Evolutionary conservation across 2,797 vertebrate species (phyloP).

Genomic region (Otolemur crassicaudatus): DNA sequence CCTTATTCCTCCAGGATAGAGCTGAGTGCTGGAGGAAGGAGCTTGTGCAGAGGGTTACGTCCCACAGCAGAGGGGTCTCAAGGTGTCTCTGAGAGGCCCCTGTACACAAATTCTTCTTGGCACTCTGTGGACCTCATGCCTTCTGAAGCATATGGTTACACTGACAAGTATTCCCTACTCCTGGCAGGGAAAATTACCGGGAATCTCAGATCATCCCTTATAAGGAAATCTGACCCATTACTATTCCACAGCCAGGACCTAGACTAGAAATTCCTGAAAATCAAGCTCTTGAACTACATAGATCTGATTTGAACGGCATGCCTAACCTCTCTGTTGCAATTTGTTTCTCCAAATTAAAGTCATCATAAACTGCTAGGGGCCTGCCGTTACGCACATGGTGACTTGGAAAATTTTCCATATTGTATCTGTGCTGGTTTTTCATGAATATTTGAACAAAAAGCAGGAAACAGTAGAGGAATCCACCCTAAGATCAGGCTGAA

Average conservation of each 20-base stretch:
- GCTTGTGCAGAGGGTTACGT: background rate
- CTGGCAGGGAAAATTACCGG: background rate
- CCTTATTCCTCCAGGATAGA: background rate
- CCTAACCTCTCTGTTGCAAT: constrained; percentile 13
- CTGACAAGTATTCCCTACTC: background rate
- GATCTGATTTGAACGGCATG: background rate
- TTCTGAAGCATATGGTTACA: background rate
- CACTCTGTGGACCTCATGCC: background rate
- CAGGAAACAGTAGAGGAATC: constrained; percentile 54
- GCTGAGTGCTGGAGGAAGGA: background rate
- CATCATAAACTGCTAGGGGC: constrained; percentile 41
- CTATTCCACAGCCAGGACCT: background rate
- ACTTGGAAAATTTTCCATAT: constrained; percentile 51
- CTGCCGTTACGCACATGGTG: constrained; percentile 31
- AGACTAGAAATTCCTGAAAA: background rate
- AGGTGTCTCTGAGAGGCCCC: background rate
- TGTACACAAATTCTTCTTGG: background rate
- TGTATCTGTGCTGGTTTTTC: constrained; percentile 27
- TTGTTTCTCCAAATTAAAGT: constrained; percentile 58
- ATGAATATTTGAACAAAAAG: constrained; percentile 73
- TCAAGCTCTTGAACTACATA: background rate
- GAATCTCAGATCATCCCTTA: background rate
- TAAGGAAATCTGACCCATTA: background rate
- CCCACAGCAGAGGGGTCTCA: background rate
- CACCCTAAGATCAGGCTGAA: constrained; percentile 65